phyloP scores from a whole-genome alignment of 2,888 invertebrate species.

The Tryphoninae sp. region DNA sequence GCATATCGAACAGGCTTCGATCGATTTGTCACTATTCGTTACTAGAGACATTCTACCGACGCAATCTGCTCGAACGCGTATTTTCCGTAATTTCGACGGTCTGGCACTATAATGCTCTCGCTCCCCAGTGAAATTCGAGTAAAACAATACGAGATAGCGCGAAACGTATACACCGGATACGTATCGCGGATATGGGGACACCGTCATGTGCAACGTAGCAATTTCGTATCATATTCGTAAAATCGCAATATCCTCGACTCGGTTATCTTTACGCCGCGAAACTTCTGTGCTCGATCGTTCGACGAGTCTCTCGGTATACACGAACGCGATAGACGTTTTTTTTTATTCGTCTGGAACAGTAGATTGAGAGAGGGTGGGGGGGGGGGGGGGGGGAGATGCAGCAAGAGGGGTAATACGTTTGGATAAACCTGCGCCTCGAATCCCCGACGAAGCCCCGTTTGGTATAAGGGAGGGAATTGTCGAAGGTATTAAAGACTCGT shows the following conservation, averaged over 20 bases:
- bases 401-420: neutral
- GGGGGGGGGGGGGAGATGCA: too few relatives aligned
- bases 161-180: neutral
- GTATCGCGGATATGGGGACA: neutral
- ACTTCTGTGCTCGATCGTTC: conserved; percentile 29
- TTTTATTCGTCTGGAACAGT: neutral
- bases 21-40: neutral
- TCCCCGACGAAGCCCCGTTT: neutral
- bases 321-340: neutral
- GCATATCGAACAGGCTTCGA: neutral
- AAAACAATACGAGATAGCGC: neutral
- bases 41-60: neutral
- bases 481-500: neutral
- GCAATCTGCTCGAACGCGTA: neutral
- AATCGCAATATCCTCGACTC: neutral
- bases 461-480: neutral
- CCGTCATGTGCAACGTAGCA: neutral
- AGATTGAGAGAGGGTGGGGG: too few relatives aligned
- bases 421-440: neutral
- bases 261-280: conserved; percentile 17
- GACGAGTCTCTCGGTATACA: neutral
- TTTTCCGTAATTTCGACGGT: neutral
- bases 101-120: neutral
- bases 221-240: neutral
- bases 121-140: neutral